Conservation (phyloP, 2,797 vertebrate species). For the Falco biarmicus region DNA sequence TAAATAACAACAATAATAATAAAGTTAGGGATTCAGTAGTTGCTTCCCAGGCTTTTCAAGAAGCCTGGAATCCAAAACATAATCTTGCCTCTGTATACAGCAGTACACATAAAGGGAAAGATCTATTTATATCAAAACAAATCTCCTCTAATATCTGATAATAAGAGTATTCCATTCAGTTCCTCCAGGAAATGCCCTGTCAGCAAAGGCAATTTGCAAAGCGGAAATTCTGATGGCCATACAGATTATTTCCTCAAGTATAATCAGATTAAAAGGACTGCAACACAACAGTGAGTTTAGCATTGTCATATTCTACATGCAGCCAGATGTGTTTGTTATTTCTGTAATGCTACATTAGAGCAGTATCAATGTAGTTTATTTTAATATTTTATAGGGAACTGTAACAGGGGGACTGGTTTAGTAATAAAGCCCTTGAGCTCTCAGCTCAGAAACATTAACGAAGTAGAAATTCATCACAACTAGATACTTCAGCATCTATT, state of each 20-base stretch:
- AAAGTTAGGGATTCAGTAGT: neutral
- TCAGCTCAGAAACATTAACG: neutral
- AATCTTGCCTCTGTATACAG: neutral
- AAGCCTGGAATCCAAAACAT: neutral
- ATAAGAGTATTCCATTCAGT: neutral
- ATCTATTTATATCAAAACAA: neutral
- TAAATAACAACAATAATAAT: neutral
- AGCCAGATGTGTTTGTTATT: neutral
- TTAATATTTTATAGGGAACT: neutral
- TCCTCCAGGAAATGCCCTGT: neutral
- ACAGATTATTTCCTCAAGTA: neutral
- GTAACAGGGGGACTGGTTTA: neutral
- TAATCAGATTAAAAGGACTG: neutral
- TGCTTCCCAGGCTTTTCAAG: neutral
- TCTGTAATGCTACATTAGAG: neutral
- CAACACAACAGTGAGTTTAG: neutral
- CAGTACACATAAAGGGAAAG: neutral
- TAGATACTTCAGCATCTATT: neutral
- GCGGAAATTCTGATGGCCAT: neutral
- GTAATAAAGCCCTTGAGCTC: neutral
- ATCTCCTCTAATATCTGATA: neutral
- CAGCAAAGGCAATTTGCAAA: neutral
- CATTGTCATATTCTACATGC: neutral
- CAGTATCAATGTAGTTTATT: neutral
- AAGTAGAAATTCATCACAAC: neutral